Evolutionary conservation across 2,113 vertebrate genomes (phyloP).

Genomic region (Grus americana): DNA sequence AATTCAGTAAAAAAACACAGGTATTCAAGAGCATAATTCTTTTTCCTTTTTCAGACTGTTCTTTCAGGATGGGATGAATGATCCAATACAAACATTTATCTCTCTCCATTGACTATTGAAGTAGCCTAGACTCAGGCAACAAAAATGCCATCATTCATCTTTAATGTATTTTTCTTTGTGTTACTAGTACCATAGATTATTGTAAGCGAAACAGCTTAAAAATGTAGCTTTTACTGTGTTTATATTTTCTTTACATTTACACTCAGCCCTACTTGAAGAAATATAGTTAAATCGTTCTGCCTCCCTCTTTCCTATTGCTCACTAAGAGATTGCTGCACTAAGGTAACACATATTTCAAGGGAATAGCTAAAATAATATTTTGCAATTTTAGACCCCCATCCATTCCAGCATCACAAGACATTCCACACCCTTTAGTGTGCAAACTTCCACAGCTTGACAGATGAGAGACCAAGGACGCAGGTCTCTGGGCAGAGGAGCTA

Average conservation of each 20-base stretch:
- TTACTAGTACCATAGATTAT: background rate
- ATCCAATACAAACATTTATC: conserved; percentile 4
- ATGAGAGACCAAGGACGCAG: background rate
- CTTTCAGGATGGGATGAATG: background rate
- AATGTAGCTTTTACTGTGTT: background rate
- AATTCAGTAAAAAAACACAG: background rate
- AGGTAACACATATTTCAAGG: background rate
- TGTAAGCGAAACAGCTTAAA: background rate
- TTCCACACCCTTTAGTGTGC: background rate
- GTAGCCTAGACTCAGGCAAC: background rate
- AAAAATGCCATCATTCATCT: background rate
- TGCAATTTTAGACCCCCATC: background rate
- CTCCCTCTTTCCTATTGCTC: background rate
- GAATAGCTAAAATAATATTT: background rate
- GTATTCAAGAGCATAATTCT: background rate
- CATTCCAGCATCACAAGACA: background rate
- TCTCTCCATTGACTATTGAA: background rate
- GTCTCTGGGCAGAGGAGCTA: background rate
- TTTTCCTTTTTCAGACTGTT: background rate
- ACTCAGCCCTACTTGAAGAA: background rate
- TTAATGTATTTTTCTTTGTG: background rate
- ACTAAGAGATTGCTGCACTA: background rate
- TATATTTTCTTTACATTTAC: conserved; percentile 5
- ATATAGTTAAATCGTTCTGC: background rate
- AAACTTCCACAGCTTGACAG: background rate